phyloP scores from a whole-genome alignment of 2,888 invertebrate genomes.

The Lymantria monacha region DNA sequence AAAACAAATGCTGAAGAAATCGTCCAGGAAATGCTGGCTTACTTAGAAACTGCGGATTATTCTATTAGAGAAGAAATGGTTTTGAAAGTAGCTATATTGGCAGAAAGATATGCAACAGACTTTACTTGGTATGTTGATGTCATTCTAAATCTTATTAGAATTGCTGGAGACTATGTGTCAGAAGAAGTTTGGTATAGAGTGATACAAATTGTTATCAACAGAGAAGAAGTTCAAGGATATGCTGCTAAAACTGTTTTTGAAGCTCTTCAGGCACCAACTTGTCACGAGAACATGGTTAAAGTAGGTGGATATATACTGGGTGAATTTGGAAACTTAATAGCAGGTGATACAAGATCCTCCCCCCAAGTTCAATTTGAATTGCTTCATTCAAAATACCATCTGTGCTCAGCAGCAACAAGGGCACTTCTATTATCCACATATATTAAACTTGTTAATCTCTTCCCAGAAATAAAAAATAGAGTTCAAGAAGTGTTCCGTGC shows the following conservation, averaged over 20 bases:
- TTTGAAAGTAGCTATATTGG: conserved; percentile 98
- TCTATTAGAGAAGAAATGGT: conserved; percentile 99
- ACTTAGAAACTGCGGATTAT: conserved; percentile 99
- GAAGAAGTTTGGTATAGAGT: conserved; percentile 99
- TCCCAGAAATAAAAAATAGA: conserved; percentile 98
- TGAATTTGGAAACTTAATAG: conserved; percentile 99
- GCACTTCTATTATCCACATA: conserved; percentile 98
- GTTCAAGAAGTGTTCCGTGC: conserved; percentile 97
- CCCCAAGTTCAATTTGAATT: conserved; percentile 99
- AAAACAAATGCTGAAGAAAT: conserved; percentile 99
- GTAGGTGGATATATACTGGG: conserved; percentile 99
- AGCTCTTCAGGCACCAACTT: conserved; percentile 98
- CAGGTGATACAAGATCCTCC: conserved; percentile 98
- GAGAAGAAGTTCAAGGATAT: conserved; percentile 99
- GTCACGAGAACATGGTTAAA: conserved; percentile 99
- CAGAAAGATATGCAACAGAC: conserved; percentile 99
- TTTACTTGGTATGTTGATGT: conserved; percentile 99
- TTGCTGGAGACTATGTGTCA: conserved; percentile 99
- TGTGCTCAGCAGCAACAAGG: conserved; percentile 98
- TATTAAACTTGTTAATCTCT: conserved; percentile 99
- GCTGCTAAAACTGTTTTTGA: conserved; percentile 99
- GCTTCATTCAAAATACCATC: conserved; percentile 98
- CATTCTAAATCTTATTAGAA: conserved; percentile 98
- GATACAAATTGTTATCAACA: conserved; percentile 99
- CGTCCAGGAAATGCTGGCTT: conserved; percentile 99